Base-by-base conservation (phyloP, 2,113 vertebrate species). In the Xiphorhynchus elegans region DNA sequence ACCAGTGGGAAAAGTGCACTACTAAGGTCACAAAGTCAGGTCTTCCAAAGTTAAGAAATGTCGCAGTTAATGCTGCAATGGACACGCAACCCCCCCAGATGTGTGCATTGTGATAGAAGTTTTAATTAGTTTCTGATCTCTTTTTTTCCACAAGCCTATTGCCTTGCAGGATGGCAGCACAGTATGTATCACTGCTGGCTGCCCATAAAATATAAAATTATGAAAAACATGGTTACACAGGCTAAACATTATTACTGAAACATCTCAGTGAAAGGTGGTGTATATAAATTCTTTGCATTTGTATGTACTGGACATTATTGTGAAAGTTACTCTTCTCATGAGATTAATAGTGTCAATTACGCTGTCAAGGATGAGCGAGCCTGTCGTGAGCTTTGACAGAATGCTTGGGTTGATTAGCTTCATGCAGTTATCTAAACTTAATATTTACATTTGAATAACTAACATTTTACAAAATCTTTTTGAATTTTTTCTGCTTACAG, bases 271-370 rank as follows among this genome's bases (percentile, higher is more conserved):
- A 86, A 94, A 85, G 56, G 26, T 66, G 44, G 13, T 44, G 15
- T 93, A 64, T 53, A 81, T 84, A 95, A 95, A 93, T 90, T 90
- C 47, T 58, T 75, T 84, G 79, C 52, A 64, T 94, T 94, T 78
- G 21, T 90, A 87, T 58, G 49, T 84, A 40, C 23, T 76, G 68
- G 82, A 75, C 69, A 42, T 90, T 93, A 67, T 83, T 91, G 46
- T 91, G 66, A 74, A 95, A 96, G 77, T 87, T 93, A 53, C 52
- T 69, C 69, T 85, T 62, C 91, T 77, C 33, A 3, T 80, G 86
- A 96, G 94, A 95, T 87, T 96, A 69, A 92, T 77, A 83, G 77
- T 96, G 94, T 91, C 96, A 96, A 80, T 96, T 96, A 96, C 25
- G 47, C 84, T 94, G 91, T 94, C 88, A 95, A 35, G 87, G 92